Conservation (phyloP, 1,140 invertebrate genomes). For the Cyclina sinensis region DNA sequence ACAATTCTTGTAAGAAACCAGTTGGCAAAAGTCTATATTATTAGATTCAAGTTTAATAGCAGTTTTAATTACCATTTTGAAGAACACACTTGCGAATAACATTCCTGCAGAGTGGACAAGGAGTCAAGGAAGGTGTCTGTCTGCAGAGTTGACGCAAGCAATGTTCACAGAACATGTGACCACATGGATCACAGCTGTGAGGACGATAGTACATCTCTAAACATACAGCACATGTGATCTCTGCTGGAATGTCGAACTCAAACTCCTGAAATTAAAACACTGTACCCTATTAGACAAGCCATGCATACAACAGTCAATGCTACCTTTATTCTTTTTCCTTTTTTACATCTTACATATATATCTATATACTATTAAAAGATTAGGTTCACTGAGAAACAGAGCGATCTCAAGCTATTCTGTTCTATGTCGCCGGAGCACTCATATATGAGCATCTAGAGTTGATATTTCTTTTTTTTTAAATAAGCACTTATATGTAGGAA, state of each 20-base stretch:
- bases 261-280: neutral
- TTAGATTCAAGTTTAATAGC: too few species aligned
- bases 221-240: constrained; percentile 60
- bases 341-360: neutral
- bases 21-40: too few species aligned
- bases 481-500: too few species aligned
- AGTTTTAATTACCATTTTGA: constrained; percentile 41
- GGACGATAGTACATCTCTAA: constrained; percentile 58
- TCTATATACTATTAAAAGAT: neutral
- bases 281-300: neutral
- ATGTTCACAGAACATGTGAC: constrained; percentile 63
- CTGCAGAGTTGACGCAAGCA: constrained; percentile 47
- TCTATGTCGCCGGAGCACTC: too few species aligned
- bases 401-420: too few species aligned
- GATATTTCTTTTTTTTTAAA: too few species aligned
- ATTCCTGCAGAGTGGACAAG: constrained; percentile 58
- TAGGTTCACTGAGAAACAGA: too few species aligned
- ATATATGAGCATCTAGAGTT: too few species aligned
- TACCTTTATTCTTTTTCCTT: neutral
- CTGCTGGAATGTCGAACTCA: constrained; percentile 15
- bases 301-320: neutral
- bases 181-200: constrained; percentile 21
- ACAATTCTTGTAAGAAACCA: too few species aligned
- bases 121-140: constrained; percentile 1
- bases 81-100: constrained; percentile 49